Evolutionary conservation across 2,797 vertebrate species (phyloP).

Genomic region (Onychomys arenicola): DNA sequence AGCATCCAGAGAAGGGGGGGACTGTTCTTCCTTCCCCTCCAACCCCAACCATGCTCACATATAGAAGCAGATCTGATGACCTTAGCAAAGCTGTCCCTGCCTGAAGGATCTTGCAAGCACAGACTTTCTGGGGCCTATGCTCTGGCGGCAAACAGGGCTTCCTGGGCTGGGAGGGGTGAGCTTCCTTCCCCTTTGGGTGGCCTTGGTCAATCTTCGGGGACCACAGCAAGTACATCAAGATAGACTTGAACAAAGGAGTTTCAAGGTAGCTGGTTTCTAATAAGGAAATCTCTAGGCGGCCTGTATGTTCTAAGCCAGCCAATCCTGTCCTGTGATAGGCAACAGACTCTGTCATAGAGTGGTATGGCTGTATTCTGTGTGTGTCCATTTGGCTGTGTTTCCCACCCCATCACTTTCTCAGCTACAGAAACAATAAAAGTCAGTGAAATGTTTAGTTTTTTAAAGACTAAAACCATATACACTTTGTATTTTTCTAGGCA

Average conservation of each 20-base stretch:
- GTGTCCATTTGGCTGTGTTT: background rate
- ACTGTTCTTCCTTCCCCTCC: constrained; percentile 45
- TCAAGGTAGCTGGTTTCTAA: background rate
- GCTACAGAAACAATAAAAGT: background rate
- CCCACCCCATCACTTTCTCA: background rate
- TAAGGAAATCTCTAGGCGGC: background rate
- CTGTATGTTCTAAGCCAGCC: background rate
- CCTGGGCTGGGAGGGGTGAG: constrained; percentile 53
- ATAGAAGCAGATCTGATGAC: constrained; percentile 54
- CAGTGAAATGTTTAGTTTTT: background rate
- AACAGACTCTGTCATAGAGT: background rate
- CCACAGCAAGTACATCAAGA: background rate
- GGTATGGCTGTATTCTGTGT: too few species aligned
- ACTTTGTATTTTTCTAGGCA: background rate
- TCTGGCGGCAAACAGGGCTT: background rate
- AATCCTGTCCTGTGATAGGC: background rate
- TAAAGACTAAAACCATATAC: background rate
- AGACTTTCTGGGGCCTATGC: constrained; percentile 50
- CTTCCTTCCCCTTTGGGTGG: constrained; percentile 70
- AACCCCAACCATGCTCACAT: fast-evolving
- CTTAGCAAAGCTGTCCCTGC: background rate
- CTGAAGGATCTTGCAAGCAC: constrained; percentile 64
- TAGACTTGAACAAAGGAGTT: background rate
- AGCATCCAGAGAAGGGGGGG: constrained; percentile 56
- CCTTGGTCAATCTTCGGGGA: background rate